A percentile compares a stretch with the other conserved stretches of the same genome.
phyloP scores from a whole-genome alignment of 2,888 invertebrate genomes.

The Pegoplata infirma region DNA sequence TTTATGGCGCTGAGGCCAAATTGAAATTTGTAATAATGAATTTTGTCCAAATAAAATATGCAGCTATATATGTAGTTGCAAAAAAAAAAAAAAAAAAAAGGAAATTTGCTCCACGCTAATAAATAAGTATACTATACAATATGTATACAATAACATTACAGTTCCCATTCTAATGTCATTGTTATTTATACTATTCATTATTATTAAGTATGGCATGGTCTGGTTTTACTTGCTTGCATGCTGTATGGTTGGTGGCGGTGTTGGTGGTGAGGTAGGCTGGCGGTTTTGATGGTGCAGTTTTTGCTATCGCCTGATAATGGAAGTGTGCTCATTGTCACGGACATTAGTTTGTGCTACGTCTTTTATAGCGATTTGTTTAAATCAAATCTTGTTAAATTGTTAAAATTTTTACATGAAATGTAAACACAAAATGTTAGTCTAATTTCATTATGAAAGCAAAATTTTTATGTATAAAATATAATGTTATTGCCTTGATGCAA shows the following conservation, averaged over 20 bases:
- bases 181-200: conserved; percentile 17
- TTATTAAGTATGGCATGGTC: conserved; percentile 24
- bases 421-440: conserved; percentile 28
- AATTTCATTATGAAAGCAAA: conserved; percentile 17
- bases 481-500: too few species aligned
- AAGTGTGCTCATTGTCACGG: conserved; percentile 55
- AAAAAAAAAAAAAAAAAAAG: too few species aligned
- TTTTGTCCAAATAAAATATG: too few species aligned
- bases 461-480: too few species aligned
- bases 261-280: too few species aligned
- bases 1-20: too few species aligned
- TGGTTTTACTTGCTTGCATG: conserved; percentile 45
- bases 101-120: too few species aligned
- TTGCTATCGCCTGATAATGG: conserved; percentile 49
- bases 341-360: conserved; percentile 18
- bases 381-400: conserved; percentile 44
- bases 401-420: conserved; percentile 29
- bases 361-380: conserved; percentile 41
- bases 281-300: conserved; percentile 22
- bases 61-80: too few species aligned
- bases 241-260: conserved; percentile 29
- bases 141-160: not conserved
- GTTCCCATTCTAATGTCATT: conserved; percentile 17
- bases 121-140: too few species aligned
- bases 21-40: too few species aligned